Conservation (phyloP, 2,888 invertebrate genomes). For the Geophilus truncorum region DNA sequence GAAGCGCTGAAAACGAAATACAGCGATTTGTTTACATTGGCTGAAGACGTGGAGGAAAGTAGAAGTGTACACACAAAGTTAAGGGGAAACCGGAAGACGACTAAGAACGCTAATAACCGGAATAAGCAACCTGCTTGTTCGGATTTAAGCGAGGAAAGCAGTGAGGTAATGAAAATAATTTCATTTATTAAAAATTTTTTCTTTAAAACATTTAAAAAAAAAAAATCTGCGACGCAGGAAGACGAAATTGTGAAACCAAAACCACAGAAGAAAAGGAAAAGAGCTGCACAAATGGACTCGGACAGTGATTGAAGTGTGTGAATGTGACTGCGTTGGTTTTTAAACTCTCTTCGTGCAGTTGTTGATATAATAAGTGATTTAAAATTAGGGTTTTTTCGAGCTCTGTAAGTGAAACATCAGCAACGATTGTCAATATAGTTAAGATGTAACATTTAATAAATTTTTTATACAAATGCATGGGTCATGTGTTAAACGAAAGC, state of each 20-base stretch:
- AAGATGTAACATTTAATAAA: too few species aligned
- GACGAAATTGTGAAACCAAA: slow-evolving; percentile 88
- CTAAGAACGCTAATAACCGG: slow-evolving; percentile 42
- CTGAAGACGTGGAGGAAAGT: slow-evolving; percentile 72
- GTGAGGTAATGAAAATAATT: slow-evolving; percentile 45
- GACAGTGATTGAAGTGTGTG: slow-evolving; percentile 74
- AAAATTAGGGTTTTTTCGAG: too few species aligned
- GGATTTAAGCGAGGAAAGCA: slow-evolving; percentile 69
- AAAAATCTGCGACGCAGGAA: too few species aligned
- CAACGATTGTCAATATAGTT: too few species aligned
- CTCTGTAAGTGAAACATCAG: too few species aligned
- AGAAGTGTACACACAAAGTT: slow-evolving; percentile 42
- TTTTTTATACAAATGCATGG: too few species aligned
- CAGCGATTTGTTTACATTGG: slow-evolving; percentile 80
- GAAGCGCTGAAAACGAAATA: slow-evolving; percentile 87
- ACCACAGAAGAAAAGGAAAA: slow-evolving; percentile 86
- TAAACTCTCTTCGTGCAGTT: too few species aligned
- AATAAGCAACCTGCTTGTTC: slow-evolving; percentile 55
- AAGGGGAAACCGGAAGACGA: slow-evolving; percentile 40
- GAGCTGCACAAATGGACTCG: slow-evolving; percentile 64
- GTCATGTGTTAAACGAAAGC: too few species aligned
- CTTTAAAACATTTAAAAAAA: too few species aligned
- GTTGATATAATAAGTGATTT: too few species aligned
- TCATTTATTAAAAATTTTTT: background rate
- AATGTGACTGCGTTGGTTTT: background rate